A percentile compares a stretch with the other conserved stretches of the same genome.
Conservation (phyloP, 2,113 vertebrate genomes). For the Gymnarchus niloticus region DNA sequence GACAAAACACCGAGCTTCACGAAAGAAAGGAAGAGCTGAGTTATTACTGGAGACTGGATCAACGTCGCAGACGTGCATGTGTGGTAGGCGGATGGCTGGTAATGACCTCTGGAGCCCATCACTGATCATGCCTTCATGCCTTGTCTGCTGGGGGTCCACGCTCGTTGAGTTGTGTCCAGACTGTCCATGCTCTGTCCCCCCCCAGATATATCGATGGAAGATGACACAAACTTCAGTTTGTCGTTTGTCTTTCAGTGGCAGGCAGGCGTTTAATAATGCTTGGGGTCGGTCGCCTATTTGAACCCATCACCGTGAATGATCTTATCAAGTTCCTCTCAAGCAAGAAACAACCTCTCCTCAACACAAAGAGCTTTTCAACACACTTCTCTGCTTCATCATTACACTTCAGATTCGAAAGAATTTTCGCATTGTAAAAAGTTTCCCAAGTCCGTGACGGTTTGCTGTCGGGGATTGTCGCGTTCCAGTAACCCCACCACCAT, state of each 20-base stretch:
- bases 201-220: not conserved
- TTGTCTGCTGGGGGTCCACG: too few species aligned
- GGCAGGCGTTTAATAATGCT: not conserved
- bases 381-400: conserved; percentile 12
- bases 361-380: conserved; percentile 4
- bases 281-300: not conserved
- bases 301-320: not conserved
- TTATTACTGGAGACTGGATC: too few species aligned
- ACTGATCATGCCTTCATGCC: too few species aligned
- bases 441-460: conserved; percentile 14
- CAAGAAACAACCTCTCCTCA: conserved; percentile 14
- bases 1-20: too few species aligned
- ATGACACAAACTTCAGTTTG: not conserved
- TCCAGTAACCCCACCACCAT: not conserved
- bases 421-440: not conserved
- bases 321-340: not conserved
- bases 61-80: too few species aligned
- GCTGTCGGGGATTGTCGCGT: conserved; percentile 29
- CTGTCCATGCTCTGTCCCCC: not conserved
- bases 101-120: too few species aligned
- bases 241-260: conserved; percentile 10
- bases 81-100: too few species aligned
- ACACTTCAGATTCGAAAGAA: conserved; percentile 3
- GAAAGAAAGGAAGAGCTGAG: too few species aligned
- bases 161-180: too few species aligned